These are phyloP conservation scores for Copidosoma floridanum DNA, from an alignment of 1,140 invertebrate species.

Conservation along the genomic window DNA sequence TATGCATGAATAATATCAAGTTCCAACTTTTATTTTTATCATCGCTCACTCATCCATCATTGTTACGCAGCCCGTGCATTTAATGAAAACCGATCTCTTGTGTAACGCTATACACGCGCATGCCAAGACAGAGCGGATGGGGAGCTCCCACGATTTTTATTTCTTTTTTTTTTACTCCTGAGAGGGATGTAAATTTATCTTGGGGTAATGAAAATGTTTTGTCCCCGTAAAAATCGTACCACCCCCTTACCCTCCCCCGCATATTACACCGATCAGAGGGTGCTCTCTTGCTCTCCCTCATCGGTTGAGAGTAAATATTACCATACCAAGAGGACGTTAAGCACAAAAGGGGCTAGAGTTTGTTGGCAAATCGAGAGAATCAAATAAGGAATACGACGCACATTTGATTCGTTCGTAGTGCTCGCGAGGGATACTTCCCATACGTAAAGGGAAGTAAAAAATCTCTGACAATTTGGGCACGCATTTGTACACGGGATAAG, in stretches of 20 bases:
- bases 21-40: neutral
- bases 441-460: neutral
- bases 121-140: too few relatives aligned
- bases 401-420: neutral
- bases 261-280: too few relatives aligned
- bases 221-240: too few relatives aligned
- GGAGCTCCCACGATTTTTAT: slow-evolving; percentile 3
- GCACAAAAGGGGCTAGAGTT: too few relatives aligned
- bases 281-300: neutral
- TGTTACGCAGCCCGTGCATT: neutral
- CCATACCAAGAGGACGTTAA: neutral
- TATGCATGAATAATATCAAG: neutral
- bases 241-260: neutral
- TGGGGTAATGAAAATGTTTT: slow-evolving; percentile 17
- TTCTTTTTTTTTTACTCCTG: neutral
- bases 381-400: neutral
- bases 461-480: too few relatives aligned
- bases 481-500: too few relatives aligned
- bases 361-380: slow-evolving; percentile 10
- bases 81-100: slow-evolving; percentile 6
- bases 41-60: slow-evolving; percentile 2
- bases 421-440: neutral
- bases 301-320: slow-evolving; percentile 7
- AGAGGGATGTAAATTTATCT: slow-evolving; percentile 18
- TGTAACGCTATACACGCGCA: neutral